Evolutionary conservation across 2,113 vertebrate species (phyloP), one percentile per base, ranked within the genome.

Genomic region (Neopipo cinnamomea): DNA sequence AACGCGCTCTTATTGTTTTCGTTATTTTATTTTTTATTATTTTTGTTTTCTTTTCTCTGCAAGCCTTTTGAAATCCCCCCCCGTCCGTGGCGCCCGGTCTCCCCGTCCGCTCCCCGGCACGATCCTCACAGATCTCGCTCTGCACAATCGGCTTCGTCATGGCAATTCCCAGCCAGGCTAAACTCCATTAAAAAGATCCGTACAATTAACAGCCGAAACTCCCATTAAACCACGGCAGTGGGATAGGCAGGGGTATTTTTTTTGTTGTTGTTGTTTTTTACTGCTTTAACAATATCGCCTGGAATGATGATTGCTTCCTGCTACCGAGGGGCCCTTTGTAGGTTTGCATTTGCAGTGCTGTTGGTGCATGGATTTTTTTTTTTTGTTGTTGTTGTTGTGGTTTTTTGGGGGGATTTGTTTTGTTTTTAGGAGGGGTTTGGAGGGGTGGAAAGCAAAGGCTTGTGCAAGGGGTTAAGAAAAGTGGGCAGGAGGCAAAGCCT

Each of bases 381-480:
- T 58, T 35, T n/a, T n/a, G n/a, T n/a, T 42, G 41, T 44, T 58
- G 12, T 50, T 33, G 56, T 9, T 39, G n/a, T 37, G 33, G 20
- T n/a, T 71, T 44, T 42, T 56, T 5, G 49, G 65, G 11, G 24
- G 11, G 85, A n/a, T 15, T 13, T 52, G 37, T 15, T 93, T 83
- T 42, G 74, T 49, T 83, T 89, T 93, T 93, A 71, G 67, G 77
- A 93, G 41, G 63, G 27, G 41, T 76, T 76, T 9, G 19, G 55
- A 62, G 42, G 59, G 75, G 44, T 24, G 85, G 91, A 73, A 85
- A 8, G 88, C 67, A 9, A 47, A 84, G 47, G 39, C 67, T 93
- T 66, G 50, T 90, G 92, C 88, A 93, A 89, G 87, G 94, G 94
- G 93, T 95, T 95, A 94, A 95, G 91, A 72, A 91, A 94, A 88